Evolutionary conservation across 2,888 invertebrate genomes (phyloP), one percentile per base, ranked within the genome.

Genomic region (Sinhomidia bicolor): DNA sequence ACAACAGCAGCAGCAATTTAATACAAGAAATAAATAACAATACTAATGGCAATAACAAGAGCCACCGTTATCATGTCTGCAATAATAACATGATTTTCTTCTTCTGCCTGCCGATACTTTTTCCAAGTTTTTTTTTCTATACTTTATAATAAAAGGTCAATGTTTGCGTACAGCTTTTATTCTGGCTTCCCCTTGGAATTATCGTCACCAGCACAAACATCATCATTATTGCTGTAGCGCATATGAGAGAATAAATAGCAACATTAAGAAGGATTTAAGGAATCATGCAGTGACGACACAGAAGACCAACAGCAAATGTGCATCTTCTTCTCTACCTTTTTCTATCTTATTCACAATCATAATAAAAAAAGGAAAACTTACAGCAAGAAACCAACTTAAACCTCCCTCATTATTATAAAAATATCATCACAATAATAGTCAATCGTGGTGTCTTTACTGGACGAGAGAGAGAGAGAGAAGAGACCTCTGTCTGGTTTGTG

Each of bases 201-300:
- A 36, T 68, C 68, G 20, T 68, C 68, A 68, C 17, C 41, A 65
- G 23, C 17, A 65, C 65, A 65, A 12, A 26, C 44, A 74, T 60
- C 14, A 85, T 23, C 32, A 74, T 12, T 9, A 62, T 44, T 29
- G 14, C 10, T 51, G 9, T 36, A 65, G 51, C 17, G 14, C 68
- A 82, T 23, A 62, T 51, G 82, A 65, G 44, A 47, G 82, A 88
- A 68, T 79, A 83, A 84, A 84, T 84, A 88, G 32, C 68, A 68
- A 83, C 88, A 88, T 88, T 88, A 83, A 78, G 83, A 62, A 78
- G 88, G 88, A 88, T 88, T 88, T 88, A 71, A 84, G 78, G 88
- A 88, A 83, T 88, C 82, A 79, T 57, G 79, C 79, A 86, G 81
- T 14, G 86, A 71, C 57, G 51, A 80, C 26, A 80, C 36, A 9